Percentiles rank a stretch among this genome's conserved stretches.
Conservation (phyloP, 2,888 invertebrate genomes). For the Chelonus formosanus region DNA sequence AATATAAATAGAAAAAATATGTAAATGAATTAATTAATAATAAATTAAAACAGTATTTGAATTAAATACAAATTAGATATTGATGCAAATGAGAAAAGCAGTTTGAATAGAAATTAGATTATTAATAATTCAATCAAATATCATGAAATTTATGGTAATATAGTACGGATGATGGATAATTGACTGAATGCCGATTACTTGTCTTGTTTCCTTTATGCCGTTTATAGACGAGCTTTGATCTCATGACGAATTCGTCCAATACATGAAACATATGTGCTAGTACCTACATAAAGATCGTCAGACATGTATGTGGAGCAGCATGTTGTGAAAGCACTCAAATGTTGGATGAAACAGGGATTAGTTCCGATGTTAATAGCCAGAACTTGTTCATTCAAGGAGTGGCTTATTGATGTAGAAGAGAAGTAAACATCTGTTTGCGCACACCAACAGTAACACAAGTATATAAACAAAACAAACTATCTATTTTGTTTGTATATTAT, state of each 20-base stretch:
- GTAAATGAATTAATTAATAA: no score
- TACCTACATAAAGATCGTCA: not conserved
- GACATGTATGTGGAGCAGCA: not conserved
- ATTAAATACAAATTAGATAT: not conserved
- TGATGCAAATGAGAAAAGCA: not conserved
- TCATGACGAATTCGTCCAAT: constrained; percentile 6
- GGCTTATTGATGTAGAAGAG: not conserved
- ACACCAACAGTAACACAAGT: not conserved
- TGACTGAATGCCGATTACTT: constrained; percentile 10
- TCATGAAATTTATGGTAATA: not conserved
- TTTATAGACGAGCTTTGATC: constrained; percentile 3
- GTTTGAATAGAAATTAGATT: not conserved
- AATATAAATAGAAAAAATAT: no score
- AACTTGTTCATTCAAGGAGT: constrained; percentile 9
- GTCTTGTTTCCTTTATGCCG: constrained; percentile 3
- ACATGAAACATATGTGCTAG: constrained; percentile 3
- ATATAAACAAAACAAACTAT: not conserved
- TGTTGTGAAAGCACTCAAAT: constrained; percentile 9
- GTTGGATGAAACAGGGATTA: constrained; percentile 12
- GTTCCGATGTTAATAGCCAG: constrained; percentile 18
- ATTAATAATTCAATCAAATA: constrained; percentile 9
- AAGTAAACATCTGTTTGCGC: constrained; percentile 1
- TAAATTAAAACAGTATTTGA: not conserved
- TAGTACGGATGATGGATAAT: constrained; percentile 5
- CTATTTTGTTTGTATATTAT: not conserved